These are phyloP conservation scores for Barypeithes pellucidus DNA, from an alignment of 2,888 invertebrate genomes.

Conservation along the genomic window DNA sequence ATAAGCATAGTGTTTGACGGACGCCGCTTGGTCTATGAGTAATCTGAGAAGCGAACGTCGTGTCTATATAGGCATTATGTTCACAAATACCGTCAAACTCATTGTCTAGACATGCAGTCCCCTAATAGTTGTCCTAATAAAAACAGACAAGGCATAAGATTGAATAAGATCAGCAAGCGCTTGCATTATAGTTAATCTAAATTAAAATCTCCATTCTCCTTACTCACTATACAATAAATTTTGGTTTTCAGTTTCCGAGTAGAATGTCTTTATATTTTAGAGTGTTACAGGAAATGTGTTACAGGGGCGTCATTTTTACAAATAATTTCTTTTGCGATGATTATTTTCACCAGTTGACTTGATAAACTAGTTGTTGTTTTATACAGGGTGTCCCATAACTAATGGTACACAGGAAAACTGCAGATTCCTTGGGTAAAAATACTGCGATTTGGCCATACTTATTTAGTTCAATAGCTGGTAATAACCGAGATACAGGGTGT, in stretches of 20 bases:
- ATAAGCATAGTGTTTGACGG: neutral
- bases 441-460: too few species aligned
- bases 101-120: constrained; percentile 15
- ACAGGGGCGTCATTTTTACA: too few species aligned
- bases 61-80: neutral
- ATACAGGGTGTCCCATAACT: too few species aligned
- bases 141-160: constrained; percentile 14
- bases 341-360: too few species aligned
- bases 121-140: neutral
- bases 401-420: too few species aligned
- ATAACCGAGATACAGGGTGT: too few species aligned
- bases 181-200: neutral
- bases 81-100: neutral
- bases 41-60: neutral
- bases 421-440: too few species aligned
- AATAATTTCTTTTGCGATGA: too few species aligned
- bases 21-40: neutral
- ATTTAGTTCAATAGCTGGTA: too few species aligned
- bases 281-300: too few species aligned
- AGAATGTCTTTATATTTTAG: neutral
- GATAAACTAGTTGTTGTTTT: too few species aligned
- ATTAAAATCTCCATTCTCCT: constrained; percentile 5
- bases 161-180: neutral
- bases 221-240: too few species aligned
- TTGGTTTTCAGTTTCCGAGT: neutral